Evolutionary conservation across 2,797 vertebrate genomes (phyloP).

Genomic region (Mormyrus hasselquistii): DNA sequence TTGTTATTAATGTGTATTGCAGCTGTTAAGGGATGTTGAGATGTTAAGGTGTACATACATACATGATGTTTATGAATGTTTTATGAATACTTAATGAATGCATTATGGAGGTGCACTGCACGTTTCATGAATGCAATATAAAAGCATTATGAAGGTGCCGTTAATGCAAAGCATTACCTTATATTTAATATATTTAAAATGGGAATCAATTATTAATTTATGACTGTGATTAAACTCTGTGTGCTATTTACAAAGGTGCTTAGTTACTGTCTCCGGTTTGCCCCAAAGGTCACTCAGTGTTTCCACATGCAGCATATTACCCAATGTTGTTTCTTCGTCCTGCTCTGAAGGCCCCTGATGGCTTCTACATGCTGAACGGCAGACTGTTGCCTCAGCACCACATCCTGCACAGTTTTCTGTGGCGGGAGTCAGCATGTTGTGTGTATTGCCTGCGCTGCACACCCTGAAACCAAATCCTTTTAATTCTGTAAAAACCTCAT

Average conservation of each 20-base stretch:
- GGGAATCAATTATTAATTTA: neutral
- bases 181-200: neutral
- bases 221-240: neutral
- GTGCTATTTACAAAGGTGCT: neutral
- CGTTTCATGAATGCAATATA: no score
- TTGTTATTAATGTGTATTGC: no score
- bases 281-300: neutral
- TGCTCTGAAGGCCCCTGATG: neutral
- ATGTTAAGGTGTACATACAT: no score
- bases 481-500: conserved; percentile 34
- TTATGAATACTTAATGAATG: no score
- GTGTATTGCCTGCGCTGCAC: conserved; percentile 3
- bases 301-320: neutral
- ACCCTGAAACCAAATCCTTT: conserved; percentile 46
- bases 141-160: no score
- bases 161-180: no score
- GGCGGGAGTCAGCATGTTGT: neutral
- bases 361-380: neutral
- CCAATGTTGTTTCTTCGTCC: neutral
- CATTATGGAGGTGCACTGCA: no score
- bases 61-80: no score
- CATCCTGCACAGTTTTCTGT: neutral
- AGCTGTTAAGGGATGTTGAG: no score
- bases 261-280: neutral
- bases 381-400: neutral